Conservation (phyloP, 2,113 vertebrate species). For the Zeus faber region DNA sequence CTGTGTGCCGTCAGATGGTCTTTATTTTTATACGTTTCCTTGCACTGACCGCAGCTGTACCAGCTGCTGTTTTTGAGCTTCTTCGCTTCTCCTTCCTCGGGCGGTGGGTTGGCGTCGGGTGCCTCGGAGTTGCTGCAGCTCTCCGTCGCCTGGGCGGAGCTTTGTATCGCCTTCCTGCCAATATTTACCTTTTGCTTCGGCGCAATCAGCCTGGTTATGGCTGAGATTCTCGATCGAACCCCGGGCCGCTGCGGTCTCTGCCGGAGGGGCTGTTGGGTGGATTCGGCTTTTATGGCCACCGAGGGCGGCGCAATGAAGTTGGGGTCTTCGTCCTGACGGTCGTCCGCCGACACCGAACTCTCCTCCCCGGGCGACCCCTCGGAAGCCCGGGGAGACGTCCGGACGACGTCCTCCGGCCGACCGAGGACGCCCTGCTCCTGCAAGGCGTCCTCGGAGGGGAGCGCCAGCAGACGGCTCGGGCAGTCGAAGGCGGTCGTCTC, state of each 20-base stretch:
- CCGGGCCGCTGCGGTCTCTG: conserved; percentile 52
- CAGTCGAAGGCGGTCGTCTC: no score
- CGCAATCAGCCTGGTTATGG: conserved; percentile 54
- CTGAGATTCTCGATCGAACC: conserved; percentile 46
- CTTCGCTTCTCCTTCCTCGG: conserved; percentile 1
- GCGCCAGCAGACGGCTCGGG: no score
- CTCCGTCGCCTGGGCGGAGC: not conserved
- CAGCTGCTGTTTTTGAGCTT: no score
- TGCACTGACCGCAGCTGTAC: conserved; percentile 65
- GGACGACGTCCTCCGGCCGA: no score
- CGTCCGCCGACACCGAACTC: not conserved
- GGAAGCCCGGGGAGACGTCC: no score
- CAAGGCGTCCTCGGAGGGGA: no score
- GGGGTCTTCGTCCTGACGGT: conserved; percentile 12
- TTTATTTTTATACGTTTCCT: conserved; percentile 47
- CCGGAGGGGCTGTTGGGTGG: not conserved
- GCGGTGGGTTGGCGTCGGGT: not conserved
- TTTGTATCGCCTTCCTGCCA: conserved; percentile 1
- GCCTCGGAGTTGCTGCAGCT: conserved; percentile 1
- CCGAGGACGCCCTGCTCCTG: no score
- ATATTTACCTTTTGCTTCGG: conserved; percentile 35
- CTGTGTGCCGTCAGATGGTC: conserved; percentile 61
- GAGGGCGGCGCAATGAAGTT: conserved; percentile 14
- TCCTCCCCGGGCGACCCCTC: no score
- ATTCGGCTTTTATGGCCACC: not conserved